Base-by-base conservation (phyloP, 2,888 invertebrate species). In the Drosophila nigricruria region DNA sequence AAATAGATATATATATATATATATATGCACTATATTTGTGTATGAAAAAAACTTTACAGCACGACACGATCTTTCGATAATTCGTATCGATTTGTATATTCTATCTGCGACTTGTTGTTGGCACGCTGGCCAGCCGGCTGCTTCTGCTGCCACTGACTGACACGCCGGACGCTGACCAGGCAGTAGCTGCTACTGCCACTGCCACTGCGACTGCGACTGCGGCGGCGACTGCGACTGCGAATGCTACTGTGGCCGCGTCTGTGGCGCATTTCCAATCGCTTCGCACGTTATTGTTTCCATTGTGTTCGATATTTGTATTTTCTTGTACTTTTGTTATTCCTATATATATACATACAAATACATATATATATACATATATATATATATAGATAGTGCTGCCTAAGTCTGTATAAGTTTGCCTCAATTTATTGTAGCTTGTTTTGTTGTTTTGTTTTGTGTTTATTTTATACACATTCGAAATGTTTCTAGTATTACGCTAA, bases 251-350 rank as follows among this genome's bases (percentile, higher is more conserved):
- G 38, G 42, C 68, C 52, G 65, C 65, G 76, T 64, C 68, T 40
- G 86, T 73, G 76, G 79, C 84, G 88, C 85, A 77, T 89, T 82
- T 89, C 86, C 90, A 89, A 85, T 89, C 86, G 88, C 78, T 86
- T 86, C 90, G 85, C 86, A 86, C 88, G 78, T 88, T 86, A 85
- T 89, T 89, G 86, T 89, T 88, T 88, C 90, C 89, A 88, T 88
- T 86, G 88, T 88, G 86, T 89, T 89, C 90, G 90, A 81, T 86
- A 85, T 85, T 89, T 85, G 89, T 84, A 58, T 85, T 84, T 85
- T 84, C 88, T 89, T 85, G 77, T 88, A 84, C 81, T 77, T 84
- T 79, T 87, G 75, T 87, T 87, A 75, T 76, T 74, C 65, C 59
- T 54, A 73, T 58, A 77, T 16, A 45, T 45, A 67, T 68, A 62